These are phyloP conservation scores for Biston betularia DNA, from an alignment of 2,888 invertebrate species.

Conservation along the genomic window DNA sequence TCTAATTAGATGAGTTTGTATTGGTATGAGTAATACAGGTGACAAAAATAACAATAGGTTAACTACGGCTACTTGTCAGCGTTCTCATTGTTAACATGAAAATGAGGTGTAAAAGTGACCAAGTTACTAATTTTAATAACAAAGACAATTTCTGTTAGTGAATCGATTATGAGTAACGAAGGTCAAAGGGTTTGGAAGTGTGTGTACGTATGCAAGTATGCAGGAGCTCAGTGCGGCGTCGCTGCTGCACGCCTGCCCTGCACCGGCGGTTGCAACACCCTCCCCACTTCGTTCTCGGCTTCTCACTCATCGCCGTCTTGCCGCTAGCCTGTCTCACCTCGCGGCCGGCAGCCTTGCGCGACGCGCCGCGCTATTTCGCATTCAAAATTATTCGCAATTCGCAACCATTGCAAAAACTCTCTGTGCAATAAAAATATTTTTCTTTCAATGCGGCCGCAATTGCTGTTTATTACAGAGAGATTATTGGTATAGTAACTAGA, in stretches of 20 bases:
- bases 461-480: slow-evolving; percentile 74
- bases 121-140: slow-evolving; percentile 70
- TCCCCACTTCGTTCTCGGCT: slow-evolving; percentile 85
- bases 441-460: slow-evolving; percentile 74
- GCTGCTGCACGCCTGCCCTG: slow-evolving; percentile 86
- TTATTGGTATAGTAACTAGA: slow-evolving; percentile 68
- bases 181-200: slow-evolving; percentile 82
- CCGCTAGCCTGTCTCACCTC: slow-evolving; percentile 86
- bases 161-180: slow-evolving; percentile 83
- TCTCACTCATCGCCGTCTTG: slow-evolving; percentile 85
- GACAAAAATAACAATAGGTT: slow-evolving; percentile 24
- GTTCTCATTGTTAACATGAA: slow-evolving; percentile 25
- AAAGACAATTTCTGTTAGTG: slow-evolving; percentile 75
- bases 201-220: slow-evolving; percentile 84
- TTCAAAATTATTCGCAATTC: slow-evolving; percentile 86
- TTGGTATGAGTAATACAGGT: slow-evolving; percentile 21
- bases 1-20: slow-evolving; percentile 27
- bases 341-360: slow-evolving; percentile 86
- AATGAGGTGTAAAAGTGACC: slow-evolving; percentile 52
- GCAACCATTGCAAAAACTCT: slow-evolving; percentile 85
- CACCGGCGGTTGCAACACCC: slow-evolving; percentile 86
- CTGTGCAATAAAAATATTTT: slow-evolving; percentile 83
- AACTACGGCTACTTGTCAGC: slow-evolving; percentile 24
- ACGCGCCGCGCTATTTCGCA: slow-evolving; percentile 86
- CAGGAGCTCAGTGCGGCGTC: slow-evolving; percentile 85